Conservation (phyloP, 2,113 vertebrate species). For the Agapornis roseicollis region DNA sequence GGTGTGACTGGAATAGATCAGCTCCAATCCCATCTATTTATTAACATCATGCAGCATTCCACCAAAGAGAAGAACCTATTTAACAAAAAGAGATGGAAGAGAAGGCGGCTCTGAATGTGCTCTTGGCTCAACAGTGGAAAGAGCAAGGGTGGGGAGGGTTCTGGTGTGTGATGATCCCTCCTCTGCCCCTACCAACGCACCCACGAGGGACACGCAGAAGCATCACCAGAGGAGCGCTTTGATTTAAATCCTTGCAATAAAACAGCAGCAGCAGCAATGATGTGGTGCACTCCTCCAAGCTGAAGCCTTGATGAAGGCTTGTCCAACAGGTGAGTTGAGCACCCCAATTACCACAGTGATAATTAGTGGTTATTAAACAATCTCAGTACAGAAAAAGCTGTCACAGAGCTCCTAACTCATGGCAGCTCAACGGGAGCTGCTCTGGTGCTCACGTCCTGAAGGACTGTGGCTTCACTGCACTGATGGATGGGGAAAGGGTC, state of each 20-base stretch:
- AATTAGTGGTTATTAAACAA: neutral
- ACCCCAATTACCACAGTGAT: neutral
- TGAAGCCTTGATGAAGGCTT: neutral
- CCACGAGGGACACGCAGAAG: fast-evolving
- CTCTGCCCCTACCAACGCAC: neutral
- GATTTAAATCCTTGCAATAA: neutral
- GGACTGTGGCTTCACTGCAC: neutral
- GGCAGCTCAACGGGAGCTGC: neutral
- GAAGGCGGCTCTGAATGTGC: fast-evolving
- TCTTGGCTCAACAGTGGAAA: neutral
- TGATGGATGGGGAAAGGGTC: neutral
- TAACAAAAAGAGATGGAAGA: neutral
- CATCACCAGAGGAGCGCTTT: neutral
- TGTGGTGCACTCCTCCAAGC: fast-evolving
- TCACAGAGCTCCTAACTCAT: neutral
- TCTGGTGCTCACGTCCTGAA: neutral
- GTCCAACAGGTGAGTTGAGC: neutral
- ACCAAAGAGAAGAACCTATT: neutral
- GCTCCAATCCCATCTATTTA: neutral
- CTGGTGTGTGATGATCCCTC: neutral
- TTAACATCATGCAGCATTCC: neutral
- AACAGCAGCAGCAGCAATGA: neutral
- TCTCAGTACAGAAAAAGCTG: neutral
- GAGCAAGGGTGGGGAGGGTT: neutral
- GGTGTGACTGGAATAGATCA: conserved; percentile 46